phyloP scores from a whole-genome alignment of 2,797 vertebrate species.

The Naso thynnoides region DNA sequence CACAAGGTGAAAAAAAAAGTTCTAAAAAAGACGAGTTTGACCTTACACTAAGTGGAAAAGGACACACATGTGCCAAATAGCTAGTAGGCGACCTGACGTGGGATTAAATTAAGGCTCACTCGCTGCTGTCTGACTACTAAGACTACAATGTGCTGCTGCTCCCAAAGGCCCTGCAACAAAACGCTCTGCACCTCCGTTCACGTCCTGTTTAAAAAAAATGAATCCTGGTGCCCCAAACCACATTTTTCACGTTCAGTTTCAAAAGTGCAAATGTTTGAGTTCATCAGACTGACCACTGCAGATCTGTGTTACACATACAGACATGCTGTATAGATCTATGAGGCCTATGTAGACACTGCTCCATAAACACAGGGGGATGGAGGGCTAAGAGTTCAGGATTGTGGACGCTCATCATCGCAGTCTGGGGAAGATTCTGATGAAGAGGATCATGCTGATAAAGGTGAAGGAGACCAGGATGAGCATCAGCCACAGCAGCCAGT shows the following conservation, averaged over 20 bases:
- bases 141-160: conserved; percentile 37
- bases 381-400: conserved; percentile 42
- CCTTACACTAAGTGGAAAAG: conserved; percentile 7
- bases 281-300: conserved; percentile 24
- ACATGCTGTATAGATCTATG: conserved; percentile 21
- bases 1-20: neutral
- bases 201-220: conserved; percentile 20
- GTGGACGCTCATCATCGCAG: conserved; percentile 85
- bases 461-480: conserved; percentile 94
- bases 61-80: conserved; percentile 15
- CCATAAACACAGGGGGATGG: conserved; percentile 25
- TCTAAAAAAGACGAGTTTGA: conserved; percentile 3
- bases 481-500: conserved; percentile 98
- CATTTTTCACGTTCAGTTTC: conserved; percentile 28
- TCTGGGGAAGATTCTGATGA: conserved; percentile 95
- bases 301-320: conserved; percentile 27
- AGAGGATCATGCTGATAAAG: conserved; percentile 98
- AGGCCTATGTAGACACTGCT: conserved; percentile 34
- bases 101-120: conserved; percentile 57
- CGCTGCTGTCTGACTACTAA: conserved; percentile 40
- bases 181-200: neutral
- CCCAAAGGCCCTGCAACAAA: conserved; percentile 1
- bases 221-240: conserved; percentile 37
- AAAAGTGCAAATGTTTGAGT: conserved; percentile 49
- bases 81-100: conserved; percentile 25